These are phyloP conservation scores for Synaphobranchus kaupii DNA, from an alignment of 2,797 vertebrate species.

Conservation along the genomic window DNA sequence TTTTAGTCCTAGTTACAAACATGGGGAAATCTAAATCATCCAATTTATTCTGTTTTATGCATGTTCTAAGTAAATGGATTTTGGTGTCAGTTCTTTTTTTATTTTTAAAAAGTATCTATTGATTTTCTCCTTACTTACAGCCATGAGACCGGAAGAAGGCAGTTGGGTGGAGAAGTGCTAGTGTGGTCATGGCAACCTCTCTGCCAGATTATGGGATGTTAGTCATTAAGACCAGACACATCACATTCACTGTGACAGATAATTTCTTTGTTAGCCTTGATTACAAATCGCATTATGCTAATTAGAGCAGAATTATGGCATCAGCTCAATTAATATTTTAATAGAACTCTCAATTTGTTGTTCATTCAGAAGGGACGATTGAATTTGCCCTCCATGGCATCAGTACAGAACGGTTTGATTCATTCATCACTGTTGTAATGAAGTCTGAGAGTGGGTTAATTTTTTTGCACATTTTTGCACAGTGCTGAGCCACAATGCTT, in stretches of 20 bases:
- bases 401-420: constrained; percentile 11
- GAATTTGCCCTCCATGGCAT: constrained; percentile 10
- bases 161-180: not conserved
- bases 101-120: not conserved
- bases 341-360: constrained; percentile 29
- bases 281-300: constrained; percentile 32
- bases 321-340: constrained; percentile 38
- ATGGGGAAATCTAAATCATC: not conserved
- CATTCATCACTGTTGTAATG: constrained; percentile 26
- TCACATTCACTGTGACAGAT: constrained; percentile 24
- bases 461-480: not conserved
- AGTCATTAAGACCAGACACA: constrained; percentile 12
- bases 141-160: not conserved
- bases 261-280: constrained; percentile 29
- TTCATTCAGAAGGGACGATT: constrained; percentile 26
- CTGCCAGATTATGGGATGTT: not conserved
- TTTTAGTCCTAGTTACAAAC: not conserved
- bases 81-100: not conserved
- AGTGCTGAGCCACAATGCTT: not conserved
- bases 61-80: not conserved
- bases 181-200: not conserved
- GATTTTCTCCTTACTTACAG: not conserved
- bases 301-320: constrained; percentile 22
- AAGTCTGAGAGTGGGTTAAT: not conserved
- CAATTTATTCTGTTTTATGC: not conserved